phyloP scores from a whole-genome alignment of 2,113 vertebrate genomes.

The Apodemus sylvaticus region DNA sequence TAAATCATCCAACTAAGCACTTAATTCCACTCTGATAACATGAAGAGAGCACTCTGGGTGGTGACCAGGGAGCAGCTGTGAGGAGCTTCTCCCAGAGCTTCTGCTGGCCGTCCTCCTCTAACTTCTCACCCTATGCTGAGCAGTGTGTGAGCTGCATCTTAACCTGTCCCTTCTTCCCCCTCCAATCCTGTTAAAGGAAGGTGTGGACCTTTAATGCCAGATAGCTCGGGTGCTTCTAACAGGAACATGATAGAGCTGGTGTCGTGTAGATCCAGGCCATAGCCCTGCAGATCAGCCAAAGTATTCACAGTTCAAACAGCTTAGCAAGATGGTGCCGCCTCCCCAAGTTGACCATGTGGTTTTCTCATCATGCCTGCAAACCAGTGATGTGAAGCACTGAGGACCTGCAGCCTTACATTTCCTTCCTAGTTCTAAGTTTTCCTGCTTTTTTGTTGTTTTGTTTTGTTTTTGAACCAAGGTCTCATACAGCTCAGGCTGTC shows the following conservation, averaged over 20 bases:
- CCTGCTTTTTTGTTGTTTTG: too few species aligned
- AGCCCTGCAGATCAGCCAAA: background rate
- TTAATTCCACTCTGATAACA: background rate
- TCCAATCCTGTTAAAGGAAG: too few species aligned
- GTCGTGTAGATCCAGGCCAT: background rate
- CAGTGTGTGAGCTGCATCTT: accelerated
- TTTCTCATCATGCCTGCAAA: background rate
- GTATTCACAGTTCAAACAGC: background rate
- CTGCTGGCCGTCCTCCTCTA: background rate
- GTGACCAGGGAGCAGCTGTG: background rate
- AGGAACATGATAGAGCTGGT: background rate
- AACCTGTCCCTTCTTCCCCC: too few species aligned
- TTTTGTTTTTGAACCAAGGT: background rate
- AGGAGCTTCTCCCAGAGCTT: background rate
- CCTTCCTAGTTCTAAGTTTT: background rate
- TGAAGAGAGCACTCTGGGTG: background rate
- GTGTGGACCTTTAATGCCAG: background rate
- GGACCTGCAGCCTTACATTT: too few species aligned
- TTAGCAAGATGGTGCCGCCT: background rate
- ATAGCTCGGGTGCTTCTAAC: background rate
- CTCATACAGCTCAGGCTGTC: background rate
- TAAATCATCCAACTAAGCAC: background rate
- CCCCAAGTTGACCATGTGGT: background rate
- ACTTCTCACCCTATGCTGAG: accelerated
- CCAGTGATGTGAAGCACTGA: background rate